These are phyloP conservation scores for Anorthoa munda DNA, from an alignment of 2,888 invertebrate species.

Conservation along the genomic window DNA sequence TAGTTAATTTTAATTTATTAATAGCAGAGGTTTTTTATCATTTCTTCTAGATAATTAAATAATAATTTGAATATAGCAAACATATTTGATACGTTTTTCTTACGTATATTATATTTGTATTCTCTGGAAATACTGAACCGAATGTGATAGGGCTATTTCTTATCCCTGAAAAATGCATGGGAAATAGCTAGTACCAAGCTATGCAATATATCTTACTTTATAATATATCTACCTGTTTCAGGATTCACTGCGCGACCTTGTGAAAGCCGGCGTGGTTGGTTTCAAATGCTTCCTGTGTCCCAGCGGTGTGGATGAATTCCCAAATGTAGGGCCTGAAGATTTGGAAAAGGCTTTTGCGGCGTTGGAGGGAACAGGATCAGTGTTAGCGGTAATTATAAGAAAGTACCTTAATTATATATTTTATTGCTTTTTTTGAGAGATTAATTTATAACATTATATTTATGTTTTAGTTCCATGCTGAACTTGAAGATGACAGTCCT, in stretches of 20 bases:
- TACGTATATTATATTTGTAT: too few species aligned
- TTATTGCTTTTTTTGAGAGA: not conserved
- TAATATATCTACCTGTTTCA: conserved; percentile 68
- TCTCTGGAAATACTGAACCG: not conserved
- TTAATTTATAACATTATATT: not conserved
- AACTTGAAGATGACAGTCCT: conserved; percentile 87
- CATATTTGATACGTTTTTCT: too few species aligned
- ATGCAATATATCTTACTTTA: too few species aligned
- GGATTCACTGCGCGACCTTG: conserved; percentile 90
- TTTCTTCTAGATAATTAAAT: conserved; percentile 16
- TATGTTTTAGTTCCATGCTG: conserved; percentile 93
- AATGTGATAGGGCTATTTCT: not conserved
- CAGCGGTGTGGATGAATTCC: conserved; percentile 93
- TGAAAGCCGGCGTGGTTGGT: conserved; percentile 93
- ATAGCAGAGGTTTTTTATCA: not conserved
- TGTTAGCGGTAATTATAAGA: conserved; percentile 91
- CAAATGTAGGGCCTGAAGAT: conserved; percentile 90
- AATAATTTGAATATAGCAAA: not conserved
- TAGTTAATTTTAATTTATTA: conserved; percentile 40
- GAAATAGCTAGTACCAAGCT: not conserved
- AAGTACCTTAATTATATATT: not conserved
- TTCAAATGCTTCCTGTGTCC: conserved; percentile 94
- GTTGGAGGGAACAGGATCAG: conserved; percentile 91
- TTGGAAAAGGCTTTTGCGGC: conserved; percentile 91
- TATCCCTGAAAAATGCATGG: not conserved